A percentile compares a stretch with the other conserved stretches of the same genome.
These are phyloP conservation scores for Cryptus viduatorius DNA, from an alignment of 2,888 invertebrate genomes.

Conservation along the genomic window DNA sequence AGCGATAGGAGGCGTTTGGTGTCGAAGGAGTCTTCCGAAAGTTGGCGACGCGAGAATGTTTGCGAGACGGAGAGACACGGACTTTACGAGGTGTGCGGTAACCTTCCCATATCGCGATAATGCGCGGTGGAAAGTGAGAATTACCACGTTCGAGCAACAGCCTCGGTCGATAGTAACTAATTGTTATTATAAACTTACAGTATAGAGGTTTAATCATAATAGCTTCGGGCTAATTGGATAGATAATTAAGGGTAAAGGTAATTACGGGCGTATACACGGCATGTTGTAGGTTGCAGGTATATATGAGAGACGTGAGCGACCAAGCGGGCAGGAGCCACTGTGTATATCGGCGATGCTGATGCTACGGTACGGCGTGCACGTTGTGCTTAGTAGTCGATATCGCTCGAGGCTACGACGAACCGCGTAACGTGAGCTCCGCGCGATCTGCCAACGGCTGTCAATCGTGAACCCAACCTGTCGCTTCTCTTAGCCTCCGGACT, in stretches of 20 bases:
- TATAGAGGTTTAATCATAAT: constrained; percentile 85
- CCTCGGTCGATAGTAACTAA: constrained; percentile 83
- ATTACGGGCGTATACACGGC: constrained; percentile 82
- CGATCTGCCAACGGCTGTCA: constrained; percentile 77
- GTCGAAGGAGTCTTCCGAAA: constrained; percentile 1
- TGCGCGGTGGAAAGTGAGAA: constrained; percentile 72
- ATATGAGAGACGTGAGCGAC: constrained; percentile 38
- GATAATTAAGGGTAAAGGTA: constrained; percentile 85
- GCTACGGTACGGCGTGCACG: constrained; percentile 73
- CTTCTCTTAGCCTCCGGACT: constrained; percentile 49
- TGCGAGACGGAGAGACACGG: constrained; percentile 13
- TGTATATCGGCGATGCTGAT: constrained; percentile 73
- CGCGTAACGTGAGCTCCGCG: constrained; percentile 42
- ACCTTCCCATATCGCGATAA: constrained; percentile 24
- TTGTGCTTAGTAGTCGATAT: constrained; percentile 81
- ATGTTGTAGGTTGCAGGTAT: constrained; percentile 42
- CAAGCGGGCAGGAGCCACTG: constrained; percentile 38
- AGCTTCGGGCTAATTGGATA: constrained; percentile 85
- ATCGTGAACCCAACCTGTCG: constrained; percentile 72
- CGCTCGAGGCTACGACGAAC: constrained; percentile 59
- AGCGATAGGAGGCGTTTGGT: not conserved
- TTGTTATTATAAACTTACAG: constrained; percentile 85
- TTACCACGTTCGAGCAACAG: constrained; percentile 77
- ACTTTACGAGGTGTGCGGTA: constrained; percentile 41
- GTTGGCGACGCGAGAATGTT: not conserved